These are phyloP conservation scores for Chouioia cunea DNA, from an alignment of 2,888 invertebrate species.

Conservation along the genomic window DNA sequence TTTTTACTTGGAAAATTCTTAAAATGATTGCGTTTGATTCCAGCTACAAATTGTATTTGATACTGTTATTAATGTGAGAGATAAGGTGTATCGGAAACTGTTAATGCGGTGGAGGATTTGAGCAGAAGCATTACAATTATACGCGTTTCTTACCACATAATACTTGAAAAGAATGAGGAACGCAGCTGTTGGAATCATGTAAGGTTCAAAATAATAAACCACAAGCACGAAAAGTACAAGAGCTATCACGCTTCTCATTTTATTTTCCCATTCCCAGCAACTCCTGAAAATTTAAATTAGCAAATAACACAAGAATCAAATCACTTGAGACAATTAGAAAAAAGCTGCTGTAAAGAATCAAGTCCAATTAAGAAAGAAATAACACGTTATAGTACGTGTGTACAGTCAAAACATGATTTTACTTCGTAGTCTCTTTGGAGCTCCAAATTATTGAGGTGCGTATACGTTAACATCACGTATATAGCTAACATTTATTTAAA, in stretches of 20 bases:
- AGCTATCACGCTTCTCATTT: conserved; percentile 84
- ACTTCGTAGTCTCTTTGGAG: too few species aligned
- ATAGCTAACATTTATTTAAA: too few species aligned
- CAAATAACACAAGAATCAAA: conserved; percentile 24
- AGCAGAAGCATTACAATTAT: conserved; percentile 16
- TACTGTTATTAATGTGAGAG: conserved; percentile 25
- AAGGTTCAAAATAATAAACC: conserved; percentile 95
- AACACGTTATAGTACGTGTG: too few species aligned
- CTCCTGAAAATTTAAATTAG: conserved; percentile 73
- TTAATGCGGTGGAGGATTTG: conserved; percentile 6
- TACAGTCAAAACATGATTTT: too few species aligned
- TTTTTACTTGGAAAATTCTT: neutral
- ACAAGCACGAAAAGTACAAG: conserved; percentile 87
- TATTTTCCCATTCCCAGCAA: conserved; percentile 98
- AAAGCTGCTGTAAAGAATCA: conserved; percentile 16
- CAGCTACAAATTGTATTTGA: neutral
- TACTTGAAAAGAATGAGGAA: conserved; percentile 85
- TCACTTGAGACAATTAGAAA: conserved; percentile 10
- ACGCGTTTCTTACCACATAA: conserved; percentile 72
- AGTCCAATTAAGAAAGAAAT: neutral
- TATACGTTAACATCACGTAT: too few species aligned
- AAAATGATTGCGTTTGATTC: neutral
- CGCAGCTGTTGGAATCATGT: conserved; percentile 90
- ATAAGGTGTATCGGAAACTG: conserved; percentile 9
- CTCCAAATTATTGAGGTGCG: too few species aligned